phyloP scores from a whole-genome alignment of 2,797 vertebrate species.

The Sebastes minor region DNA sequence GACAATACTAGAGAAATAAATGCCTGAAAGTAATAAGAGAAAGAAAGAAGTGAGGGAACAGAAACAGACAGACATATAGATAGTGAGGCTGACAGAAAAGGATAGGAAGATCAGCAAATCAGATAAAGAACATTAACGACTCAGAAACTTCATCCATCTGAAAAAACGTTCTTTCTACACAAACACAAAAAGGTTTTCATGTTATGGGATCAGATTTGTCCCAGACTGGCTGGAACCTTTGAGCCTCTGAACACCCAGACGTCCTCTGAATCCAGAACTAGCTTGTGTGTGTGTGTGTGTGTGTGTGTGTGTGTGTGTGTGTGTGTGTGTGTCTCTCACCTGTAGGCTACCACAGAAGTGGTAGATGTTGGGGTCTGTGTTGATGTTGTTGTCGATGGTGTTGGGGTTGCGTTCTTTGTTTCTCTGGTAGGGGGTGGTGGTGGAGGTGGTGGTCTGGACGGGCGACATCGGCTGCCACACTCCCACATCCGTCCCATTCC shows the following conservation, averaged over 20 bases:
- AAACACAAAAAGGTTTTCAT: neutral
- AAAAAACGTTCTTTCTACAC: neutral
- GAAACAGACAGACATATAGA: neutral
- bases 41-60: neutral
- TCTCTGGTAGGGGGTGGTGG: conserved; percentile 83
- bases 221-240: neutral
- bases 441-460: conserved; percentile 86
- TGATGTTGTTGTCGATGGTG: conserved; percentile 86
- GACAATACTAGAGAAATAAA: neutral
- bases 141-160: neutral
- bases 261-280: neutral
- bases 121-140: neutral
- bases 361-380: conserved; percentile 79
- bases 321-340: conserved; percentile 74
- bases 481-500: conserved; percentile 92
- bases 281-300: neutral
- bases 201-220: neutral
- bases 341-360: conserved; percentile 92
- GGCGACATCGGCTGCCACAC: conserved; percentile 88
- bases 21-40: neutral
- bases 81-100: neutral
- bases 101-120: neutral
- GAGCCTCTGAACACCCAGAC: neutral
- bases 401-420: conserved; percentile 74
- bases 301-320: neutral